phyloP scores from a whole-genome alignment of 2,888 invertebrate species.

The Alviniconcha strummeri region DNA sequence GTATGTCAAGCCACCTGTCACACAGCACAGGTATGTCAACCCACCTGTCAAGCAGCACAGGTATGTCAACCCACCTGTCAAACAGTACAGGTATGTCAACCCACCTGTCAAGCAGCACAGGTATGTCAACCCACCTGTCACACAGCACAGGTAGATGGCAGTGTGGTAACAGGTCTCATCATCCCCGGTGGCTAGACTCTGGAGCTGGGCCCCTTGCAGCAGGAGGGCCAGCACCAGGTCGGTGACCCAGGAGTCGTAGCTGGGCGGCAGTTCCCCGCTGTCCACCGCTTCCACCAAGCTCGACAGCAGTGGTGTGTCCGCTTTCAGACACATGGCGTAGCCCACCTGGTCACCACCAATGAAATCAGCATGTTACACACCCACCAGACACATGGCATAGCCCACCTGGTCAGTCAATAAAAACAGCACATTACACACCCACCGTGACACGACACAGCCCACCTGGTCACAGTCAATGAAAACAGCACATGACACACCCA shows the following conservation, averaged over 20 bases:
- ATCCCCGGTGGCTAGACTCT: conserved; percentile 39
- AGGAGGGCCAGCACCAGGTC: conserved; percentile 45
- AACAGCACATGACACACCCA: no score
- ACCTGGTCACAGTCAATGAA: not conserved
- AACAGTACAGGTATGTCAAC: no score
- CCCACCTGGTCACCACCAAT: not conserved
- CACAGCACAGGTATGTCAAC: no score
- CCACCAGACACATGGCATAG: conserved; percentile 15
- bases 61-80: no score
- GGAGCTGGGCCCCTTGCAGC: conserved; percentile 38
- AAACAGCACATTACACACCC: no score
- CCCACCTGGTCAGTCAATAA: not conserved
- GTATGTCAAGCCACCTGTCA: no score
- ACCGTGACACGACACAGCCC: conserved; percentile 14
- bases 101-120: no score
- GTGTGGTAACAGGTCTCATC: conserved; percentile 53
- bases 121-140: conserved; percentile 45
- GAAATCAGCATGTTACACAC: no score
- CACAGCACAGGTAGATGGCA: conserved; percentile 47
- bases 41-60: no score
- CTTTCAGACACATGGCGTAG: conserved; percentile 23
- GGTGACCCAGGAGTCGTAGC: conserved; percentile 11
- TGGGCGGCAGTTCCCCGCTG: no score
- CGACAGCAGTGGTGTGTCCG: not conserved
- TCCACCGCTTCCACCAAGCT: conserved; percentile 19